phyloP scores from a whole-genome alignment of 1,140 invertebrate species.

The Ladona fulva region DNA sequence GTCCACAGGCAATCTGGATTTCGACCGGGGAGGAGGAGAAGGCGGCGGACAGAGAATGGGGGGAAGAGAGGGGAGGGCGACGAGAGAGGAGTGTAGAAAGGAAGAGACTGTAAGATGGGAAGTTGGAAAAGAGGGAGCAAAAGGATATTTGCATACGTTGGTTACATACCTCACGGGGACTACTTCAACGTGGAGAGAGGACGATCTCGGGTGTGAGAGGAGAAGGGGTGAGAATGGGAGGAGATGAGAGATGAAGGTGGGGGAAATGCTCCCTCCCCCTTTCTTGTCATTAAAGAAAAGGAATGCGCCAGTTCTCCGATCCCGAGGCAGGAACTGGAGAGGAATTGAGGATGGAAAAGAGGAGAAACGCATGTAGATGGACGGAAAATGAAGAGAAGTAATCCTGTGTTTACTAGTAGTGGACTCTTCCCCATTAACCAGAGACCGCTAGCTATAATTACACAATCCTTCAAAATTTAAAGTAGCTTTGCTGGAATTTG shows the following conservation, averaged over 20 bases:
- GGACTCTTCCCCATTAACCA: too few species aligned
- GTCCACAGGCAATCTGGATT: slow-evolving; percentile 3
- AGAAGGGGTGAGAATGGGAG: not conserved
- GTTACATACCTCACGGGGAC: slow-evolving; percentile 7
- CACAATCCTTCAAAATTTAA: too few species aligned
- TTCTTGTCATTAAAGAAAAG: too few species aligned
- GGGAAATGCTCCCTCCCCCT: not conserved
- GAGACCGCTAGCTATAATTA: too few species aligned
- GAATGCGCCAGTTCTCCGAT: too few species aligned
- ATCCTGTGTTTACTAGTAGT: too few species aligned
- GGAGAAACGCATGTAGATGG: too few species aligned
- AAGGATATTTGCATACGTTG: not conserved
- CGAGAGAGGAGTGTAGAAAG: not conserved
- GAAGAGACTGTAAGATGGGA: not conserved
- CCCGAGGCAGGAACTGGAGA: too few species aligned
- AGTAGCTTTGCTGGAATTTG: too few species aligned
- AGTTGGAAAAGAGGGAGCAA: not conserved
- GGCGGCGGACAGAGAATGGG: not conserved
- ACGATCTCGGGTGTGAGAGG: not conserved
- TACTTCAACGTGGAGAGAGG: not conserved
- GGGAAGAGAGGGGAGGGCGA: not conserved
- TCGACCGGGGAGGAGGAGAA: not conserved
- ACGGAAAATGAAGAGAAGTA: too few species aligned
- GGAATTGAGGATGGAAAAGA: too few species aligned
- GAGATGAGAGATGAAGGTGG: not conserved